Evolutionary conservation across 2,797 vertebrate genomes (phyloP).

Genomic region (Threskiornis aethiopicus): DNA sequence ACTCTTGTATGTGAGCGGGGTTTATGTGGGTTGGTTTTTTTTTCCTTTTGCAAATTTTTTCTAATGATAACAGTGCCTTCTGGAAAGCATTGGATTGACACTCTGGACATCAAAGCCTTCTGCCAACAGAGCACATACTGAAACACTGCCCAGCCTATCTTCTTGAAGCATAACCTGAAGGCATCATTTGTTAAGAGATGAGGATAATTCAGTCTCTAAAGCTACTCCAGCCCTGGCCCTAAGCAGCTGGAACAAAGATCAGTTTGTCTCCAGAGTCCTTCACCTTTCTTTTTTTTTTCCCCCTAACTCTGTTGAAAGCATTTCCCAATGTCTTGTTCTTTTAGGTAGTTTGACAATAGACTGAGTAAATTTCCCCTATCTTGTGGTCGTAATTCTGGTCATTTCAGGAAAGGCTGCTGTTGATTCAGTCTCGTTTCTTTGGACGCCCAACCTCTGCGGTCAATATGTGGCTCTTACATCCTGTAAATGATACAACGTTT

Average conservation of each 20-base stretch:
- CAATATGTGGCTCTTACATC: background rate
- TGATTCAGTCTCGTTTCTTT: background rate
- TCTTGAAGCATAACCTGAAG: constrained; percentile 2
- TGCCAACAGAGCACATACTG: background rate
- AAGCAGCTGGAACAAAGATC: background rate
- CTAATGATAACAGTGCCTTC: background rate
- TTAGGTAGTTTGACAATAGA: background rate
- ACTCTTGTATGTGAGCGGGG: background rate
- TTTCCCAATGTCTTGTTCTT: background rate
- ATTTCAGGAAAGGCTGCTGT: background rate
- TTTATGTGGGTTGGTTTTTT: background rate
- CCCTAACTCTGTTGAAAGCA: background rate
- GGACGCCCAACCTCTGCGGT: background rate
- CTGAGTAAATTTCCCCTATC: background rate
- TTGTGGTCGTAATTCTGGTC: fast-evolving
- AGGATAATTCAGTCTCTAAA: background rate
- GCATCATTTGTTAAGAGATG: background rate
- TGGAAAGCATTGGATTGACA: background rate
- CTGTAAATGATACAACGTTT: background rate
- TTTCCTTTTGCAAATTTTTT: background rate
- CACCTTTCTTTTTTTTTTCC: background rate
- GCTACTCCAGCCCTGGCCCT: background rate
- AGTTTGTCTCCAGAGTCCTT: background rate
- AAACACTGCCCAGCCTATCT: background rate
- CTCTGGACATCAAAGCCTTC: background rate